Evolutionary conservation across 2,113 vertebrate genomes (phyloP), one percentile per base, ranked within the genome.

Genomic region (Dunckerocampus dactyliophorus): DNA sequence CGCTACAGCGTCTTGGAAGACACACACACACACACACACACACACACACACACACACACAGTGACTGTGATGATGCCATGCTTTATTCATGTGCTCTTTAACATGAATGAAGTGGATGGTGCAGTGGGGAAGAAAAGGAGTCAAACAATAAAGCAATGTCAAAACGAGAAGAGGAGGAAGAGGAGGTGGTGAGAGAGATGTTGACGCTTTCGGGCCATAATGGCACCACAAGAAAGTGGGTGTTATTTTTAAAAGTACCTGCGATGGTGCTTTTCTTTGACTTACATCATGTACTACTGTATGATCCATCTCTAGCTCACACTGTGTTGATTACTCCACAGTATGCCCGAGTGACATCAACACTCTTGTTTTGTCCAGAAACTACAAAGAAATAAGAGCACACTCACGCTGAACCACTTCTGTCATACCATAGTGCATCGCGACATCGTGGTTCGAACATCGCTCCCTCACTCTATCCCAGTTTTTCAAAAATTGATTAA

Each of bases 61-160:
- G 19, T 1, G 22, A 16, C 47, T 39, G 34, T 16, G 46, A 67
- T 59, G 69, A 68, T 62, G 55, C 3, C 70, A 72, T 58, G 75
- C 39, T 64, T 82, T 75, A 82, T 83, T 79, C 70, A 75, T 78
- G 65, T 34, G 64, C 61, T 78, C 57, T 47, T 77, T 62, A 73
- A 73, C 70, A 70, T 65, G 68, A 37, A 59, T 63, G 68, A 65
- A 54, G 34, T 53, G 48, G 56, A 59, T 34, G 2, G 7, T 17
- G 16, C 47, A 50, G 55, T 15, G 3, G 47, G 17, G 47, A 34
- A 20, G 19, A 0, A 17, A 47, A 3, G 24, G 20, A 54, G 37
- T 21, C 15, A 3, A 69, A 74, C 43, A 75, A 53, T 52, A 11
- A 46, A 62, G 54, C 10, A 47, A 43, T n/a, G 31, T 57, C 49